phyloP scores from a whole-genome alignment of 2,113 vertebrate species.

The Embiotoca jacksoni region DNA sequence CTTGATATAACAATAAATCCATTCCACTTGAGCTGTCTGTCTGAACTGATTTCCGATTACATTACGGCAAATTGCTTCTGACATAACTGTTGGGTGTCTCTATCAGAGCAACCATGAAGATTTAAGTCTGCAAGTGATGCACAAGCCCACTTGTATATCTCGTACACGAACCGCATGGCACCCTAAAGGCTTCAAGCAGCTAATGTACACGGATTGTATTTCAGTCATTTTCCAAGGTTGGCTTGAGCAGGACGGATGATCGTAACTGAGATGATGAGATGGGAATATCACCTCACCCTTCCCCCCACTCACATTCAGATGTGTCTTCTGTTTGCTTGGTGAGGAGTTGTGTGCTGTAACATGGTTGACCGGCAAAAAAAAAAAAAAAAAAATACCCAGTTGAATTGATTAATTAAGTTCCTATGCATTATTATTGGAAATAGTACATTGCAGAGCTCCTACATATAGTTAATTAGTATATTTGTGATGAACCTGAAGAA shows the following conservation, averaged over 20 bases:
- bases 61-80: slow-evolving; percentile 22
- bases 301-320: neutral
- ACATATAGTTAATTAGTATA: no score
- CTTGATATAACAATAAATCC: neutral
- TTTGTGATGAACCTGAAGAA: no score
- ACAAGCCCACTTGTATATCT: neutral
- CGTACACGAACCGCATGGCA: neutral
- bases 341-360: slow-evolving; percentile 10
- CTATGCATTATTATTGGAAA: no score
- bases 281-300: neutral
- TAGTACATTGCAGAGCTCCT: no score
- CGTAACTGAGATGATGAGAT: slow-evolving; percentile 1
- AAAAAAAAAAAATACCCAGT: neutral
- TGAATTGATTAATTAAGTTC: no score
- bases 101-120: slow-evolving; percentile 16
- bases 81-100: slow-evolving; percentile 28
- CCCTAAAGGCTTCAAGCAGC: slow-evolving; percentile 22
- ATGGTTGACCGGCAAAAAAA: neutral
- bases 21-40: neutral
- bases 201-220: slow-evolving; percentile 38
- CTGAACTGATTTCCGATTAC: slow-evolving; percentile 39
- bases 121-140: slow-evolving; percentile 20
- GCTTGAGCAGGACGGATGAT: slow-evolving; percentile 26
- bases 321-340: neutral
- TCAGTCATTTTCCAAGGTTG: slow-evolving; percentile 12